Percentiles rank a stretch among this genome's conserved stretches.
These are phyloP conservation scores for Cartodere bifasciata DNA, from an alignment of 2,888 invertebrate genomes.

Conservation along the genomic window DNA sequence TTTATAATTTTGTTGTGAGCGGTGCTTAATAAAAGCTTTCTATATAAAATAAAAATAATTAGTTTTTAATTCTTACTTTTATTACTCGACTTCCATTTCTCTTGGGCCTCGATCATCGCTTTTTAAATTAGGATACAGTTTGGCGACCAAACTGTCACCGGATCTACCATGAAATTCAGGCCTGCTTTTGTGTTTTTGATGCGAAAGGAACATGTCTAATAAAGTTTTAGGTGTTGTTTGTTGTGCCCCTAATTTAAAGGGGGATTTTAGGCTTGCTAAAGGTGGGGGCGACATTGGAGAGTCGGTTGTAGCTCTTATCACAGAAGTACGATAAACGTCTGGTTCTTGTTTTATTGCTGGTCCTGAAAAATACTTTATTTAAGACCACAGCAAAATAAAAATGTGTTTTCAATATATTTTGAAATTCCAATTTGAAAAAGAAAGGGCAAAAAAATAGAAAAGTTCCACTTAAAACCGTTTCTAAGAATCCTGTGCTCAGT, in stretches of 20 bases:
- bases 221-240: constrained; percentile 40
- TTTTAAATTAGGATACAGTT: constrained; percentile 61
- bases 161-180: constrained; percentile 48
- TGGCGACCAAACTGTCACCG: constrained; percentile 46
- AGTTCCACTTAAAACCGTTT: too few relatives aligned
- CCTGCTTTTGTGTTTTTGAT: constrained; percentile 35
- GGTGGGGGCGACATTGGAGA: constrained; percentile 76
- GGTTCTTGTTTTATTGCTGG: constrained; percentile 21
- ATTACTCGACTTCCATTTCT: constrained; percentile 30
- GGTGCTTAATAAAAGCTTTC: too few relatives aligned
- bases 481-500: too few relatives aligned
- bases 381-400: not conserved
- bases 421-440: too few relatives aligned
- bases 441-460: too few relatives aligned
- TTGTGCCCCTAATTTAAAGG: constrained; percentile 25
- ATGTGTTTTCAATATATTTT: too few relatives aligned
- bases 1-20: too few relatives aligned
- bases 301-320: constrained; percentile 68
- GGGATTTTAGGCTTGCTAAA: constrained; percentile 26
- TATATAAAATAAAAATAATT: too few relatives aligned
- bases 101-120: constrained; percentile 35
- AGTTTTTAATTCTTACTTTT: too few relatives aligned
- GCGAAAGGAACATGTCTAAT: constrained; percentile 52
- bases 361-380: constrained; percentile 19
- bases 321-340: constrained; percentile 34